These are phyloP conservation scores for Protosalanx chinensis DNA, from an alignment of 2,797 vertebrate genomes.

Conservation along the genomic window DNA sequence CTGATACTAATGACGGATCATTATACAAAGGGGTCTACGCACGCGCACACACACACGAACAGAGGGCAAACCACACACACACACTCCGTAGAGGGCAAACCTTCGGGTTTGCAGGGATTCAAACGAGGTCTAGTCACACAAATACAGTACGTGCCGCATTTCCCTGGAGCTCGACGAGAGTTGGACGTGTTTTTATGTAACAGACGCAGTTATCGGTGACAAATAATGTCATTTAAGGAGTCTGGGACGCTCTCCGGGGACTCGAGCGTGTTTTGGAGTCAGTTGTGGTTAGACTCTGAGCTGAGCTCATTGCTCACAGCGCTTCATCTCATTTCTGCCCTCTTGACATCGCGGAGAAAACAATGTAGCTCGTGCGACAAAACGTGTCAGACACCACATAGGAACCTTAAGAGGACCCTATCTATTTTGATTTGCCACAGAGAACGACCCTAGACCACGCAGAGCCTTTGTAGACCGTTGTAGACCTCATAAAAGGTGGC, in stretches of 20 bases:
- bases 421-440: background rate
- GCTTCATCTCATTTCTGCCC: background rate
- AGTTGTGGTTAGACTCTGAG: background rate
- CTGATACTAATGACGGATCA: conserved; percentile 41
- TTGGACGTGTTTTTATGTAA: conserved; percentile 10
- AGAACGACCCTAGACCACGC: background rate
- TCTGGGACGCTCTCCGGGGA: no score
- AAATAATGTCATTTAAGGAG: background rate
- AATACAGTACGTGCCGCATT: background rate
- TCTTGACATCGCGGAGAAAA: conserved; percentile 6
- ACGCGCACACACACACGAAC: conserved; percentile 7
- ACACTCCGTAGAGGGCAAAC: background rate
- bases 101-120: background rate
- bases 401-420: conserved; percentile 1
- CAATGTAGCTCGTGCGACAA: background rate
- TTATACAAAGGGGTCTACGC: conserved; percentile 34
- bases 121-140: background rate
- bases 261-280: background rate
- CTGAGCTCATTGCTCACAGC: background rate
- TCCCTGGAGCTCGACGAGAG: background rate
- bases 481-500: background rate
- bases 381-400: conserved; percentile 10
- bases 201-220: background rate
- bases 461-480: conserved; percentile 1
- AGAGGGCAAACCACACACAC: background rate